A percentile compares a stretch with the other conserved stretches of the same genome.
These are phyloP conservation scores for Lipotes vexillifer DNA, from an alignment of 2,113 vertebrate genomes.

Conservation along the genomic window DNA sequence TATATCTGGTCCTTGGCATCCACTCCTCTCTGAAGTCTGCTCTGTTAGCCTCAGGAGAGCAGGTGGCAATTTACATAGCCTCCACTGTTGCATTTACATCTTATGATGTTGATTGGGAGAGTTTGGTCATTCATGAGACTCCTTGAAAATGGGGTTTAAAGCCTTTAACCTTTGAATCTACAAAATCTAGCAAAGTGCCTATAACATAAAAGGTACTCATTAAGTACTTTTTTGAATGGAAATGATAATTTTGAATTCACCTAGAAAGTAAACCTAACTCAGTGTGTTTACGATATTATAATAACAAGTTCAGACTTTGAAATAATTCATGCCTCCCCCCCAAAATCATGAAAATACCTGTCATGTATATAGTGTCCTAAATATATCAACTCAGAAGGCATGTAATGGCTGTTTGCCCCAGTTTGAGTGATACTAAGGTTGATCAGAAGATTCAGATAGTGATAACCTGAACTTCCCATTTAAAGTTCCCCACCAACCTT, in stretches of 20 bases:
- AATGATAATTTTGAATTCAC: conserved; percentile 19
- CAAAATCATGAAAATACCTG: background rate
- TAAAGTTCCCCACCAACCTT: background rate
- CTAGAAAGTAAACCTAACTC: background rate
- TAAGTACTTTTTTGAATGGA: conserved; percentile 1
- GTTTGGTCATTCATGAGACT: background rate
- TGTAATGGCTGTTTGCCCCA: background rate
- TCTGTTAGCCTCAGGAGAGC: background rate
- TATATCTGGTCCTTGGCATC: background rate
- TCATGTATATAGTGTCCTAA: background rate
- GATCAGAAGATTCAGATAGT: background rate
- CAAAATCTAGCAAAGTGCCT: background rate
- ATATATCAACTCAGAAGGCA: background rate
- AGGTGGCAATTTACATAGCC: background rate
- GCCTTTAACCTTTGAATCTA: background rate
- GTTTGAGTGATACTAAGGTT: background rate
- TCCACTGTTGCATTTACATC: background rate
- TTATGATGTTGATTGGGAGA: background rate
- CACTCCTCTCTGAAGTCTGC: background rate
- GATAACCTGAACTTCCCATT: background rate
- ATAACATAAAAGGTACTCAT: background rate
- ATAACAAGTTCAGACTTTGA: background rate
- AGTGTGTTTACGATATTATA: background rate
- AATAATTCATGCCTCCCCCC: background rate
- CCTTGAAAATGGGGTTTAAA: background rate